Evolutionary conservation across 2,113 vertebrate genomes (phyloP).

Genomic region (Trichechus manatus): DNA sequence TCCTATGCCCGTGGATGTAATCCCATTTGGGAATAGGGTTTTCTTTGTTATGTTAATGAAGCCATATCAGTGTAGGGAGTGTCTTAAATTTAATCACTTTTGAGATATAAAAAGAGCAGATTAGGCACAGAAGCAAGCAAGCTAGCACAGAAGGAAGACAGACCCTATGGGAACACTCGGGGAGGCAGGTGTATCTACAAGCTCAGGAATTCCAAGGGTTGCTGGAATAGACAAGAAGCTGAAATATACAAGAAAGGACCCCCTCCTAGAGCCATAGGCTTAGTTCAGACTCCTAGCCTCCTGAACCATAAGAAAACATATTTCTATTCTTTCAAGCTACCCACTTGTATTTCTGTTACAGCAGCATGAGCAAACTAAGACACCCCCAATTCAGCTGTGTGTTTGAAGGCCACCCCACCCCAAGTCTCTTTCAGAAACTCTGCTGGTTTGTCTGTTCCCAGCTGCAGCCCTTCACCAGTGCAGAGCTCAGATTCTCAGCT

Average conservation of each 20-base stretch:
- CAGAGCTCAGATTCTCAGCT: neutral
- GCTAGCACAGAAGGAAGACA: neutral
- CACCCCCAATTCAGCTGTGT: neutral
- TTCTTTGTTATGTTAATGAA: neutral
- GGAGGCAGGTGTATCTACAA: neutral
- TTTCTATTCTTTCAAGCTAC: too few species aligned
- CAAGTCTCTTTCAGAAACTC: neutral
- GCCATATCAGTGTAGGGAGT: too few species aligned
- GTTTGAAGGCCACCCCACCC: neutral
- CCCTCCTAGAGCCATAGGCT: neutral
- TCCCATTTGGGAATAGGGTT: neutral
- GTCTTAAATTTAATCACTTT: too few species aligned
- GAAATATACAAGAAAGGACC: neutral
- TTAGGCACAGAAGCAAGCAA: neutral
- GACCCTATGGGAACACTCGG: too few species aligned
- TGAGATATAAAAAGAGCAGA: too few species aligned
- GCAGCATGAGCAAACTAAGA: neutral
- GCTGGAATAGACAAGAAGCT: neutral
- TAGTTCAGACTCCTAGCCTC: neutral
- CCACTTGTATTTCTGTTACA: neutral
- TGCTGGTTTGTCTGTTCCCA: neutral
- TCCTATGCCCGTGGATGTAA: neutral
- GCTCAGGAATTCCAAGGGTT: neutral
- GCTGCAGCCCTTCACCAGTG: neutral
- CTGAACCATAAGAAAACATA: too few species aligned